Base-by-base conservation (phyloP, 2,888 invertebrate species). In the Dioctria rufipes region DNA sequence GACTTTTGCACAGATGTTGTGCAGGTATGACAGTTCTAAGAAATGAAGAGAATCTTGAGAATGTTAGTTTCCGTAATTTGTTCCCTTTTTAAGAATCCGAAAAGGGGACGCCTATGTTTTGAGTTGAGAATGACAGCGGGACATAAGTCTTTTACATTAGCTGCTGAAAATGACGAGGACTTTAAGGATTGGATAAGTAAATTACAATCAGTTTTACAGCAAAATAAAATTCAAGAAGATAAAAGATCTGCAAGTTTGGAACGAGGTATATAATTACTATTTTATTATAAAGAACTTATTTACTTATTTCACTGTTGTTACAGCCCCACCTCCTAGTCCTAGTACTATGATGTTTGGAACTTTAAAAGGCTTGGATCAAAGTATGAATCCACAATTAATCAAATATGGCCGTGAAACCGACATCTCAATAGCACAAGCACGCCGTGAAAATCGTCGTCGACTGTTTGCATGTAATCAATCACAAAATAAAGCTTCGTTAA, bases 351-450 rank as follows among this genome's bases (percentile, higher is more conserved):
- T 92, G 4, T 96, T 94, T 88, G 96, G 96, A 4, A 96, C 96
- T 0, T 89, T 96, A 0, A 95, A 96, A 87, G 96, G 96, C 0
- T 90, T 96, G 65, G 97, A 97, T 86, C 96, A 96, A 87, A 96
- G 96, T 86, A 95, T 97, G 93, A 97, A 97, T 89, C 97, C 97
- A 0, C 95, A 96, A 85, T 90, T 97, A 78, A 95, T 96, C 87
- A 94, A 95, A 87, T 98, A 97, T 88, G 95, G 96, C 0, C 92
- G 96, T 51, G 97, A 98, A 90, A 97, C 97, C 0, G 97, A 97
- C 86, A 92, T 94, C 83, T 95, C 96, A 39, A 95, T 97, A 85
- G 94, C 95, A 37, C 92, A 93, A 82, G 93, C 95, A 0, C 91
- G 97, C 67, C 93, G 93, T 85, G 97, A 97, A 86, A 93, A 93